A percentile compares a stretch with the other conserved stretches of the same genome.
phyloP scores from a whole-genome alignment of 2,113 vertebrate species.

The Rhineura floridana region DNA sequence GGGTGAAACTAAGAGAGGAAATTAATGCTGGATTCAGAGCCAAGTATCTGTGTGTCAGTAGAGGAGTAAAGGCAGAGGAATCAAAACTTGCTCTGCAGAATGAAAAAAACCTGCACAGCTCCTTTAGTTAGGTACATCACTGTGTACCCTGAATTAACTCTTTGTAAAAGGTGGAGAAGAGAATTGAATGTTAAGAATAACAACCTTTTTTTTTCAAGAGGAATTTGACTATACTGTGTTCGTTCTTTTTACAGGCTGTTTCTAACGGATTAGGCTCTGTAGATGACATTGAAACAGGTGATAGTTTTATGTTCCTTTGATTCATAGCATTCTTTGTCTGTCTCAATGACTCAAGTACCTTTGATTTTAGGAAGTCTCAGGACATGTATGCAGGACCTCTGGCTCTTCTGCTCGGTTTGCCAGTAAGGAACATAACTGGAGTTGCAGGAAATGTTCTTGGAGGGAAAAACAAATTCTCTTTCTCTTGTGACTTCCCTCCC shows the following conservation, averaged over 20 bases:
- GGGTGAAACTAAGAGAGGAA: too few species aligned
- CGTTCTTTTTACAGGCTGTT: slow-evolving; percentile 74
- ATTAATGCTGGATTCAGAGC: background rate
- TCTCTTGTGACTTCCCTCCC: background rate
- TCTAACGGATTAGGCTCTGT: slow-evolving; percentile 79
- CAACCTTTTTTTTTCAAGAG: slow-evolving; percentile 9
- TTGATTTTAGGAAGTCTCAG: background rate
- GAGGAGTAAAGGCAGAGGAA: background rate
- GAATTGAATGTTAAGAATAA: background rate
- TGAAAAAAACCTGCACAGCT: background rate
- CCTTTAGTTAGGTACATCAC: background rate
- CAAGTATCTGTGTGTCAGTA: background rate
- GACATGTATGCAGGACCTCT: background rate
- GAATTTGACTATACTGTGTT: slow-evolving; percentile 1
- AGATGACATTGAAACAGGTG: slow-evolving; percentile 85
- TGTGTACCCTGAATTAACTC: background rate
- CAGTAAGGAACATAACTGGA: background rate
- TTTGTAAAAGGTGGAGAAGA: background rate
- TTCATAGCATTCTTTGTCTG: background rate
- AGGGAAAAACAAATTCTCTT: background rate
- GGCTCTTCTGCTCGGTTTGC: background rate
- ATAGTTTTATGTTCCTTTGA: slow-evolving; percentile 23
- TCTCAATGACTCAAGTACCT: background rate
- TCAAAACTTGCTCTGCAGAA: background rate
- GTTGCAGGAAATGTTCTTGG: background rate